Evolutionary conservation across 2,113 vertebrate genomes (phyloP), one percentile per base, ranked within the genome.

Genomic region (Catharus fuscescens): DNA sequence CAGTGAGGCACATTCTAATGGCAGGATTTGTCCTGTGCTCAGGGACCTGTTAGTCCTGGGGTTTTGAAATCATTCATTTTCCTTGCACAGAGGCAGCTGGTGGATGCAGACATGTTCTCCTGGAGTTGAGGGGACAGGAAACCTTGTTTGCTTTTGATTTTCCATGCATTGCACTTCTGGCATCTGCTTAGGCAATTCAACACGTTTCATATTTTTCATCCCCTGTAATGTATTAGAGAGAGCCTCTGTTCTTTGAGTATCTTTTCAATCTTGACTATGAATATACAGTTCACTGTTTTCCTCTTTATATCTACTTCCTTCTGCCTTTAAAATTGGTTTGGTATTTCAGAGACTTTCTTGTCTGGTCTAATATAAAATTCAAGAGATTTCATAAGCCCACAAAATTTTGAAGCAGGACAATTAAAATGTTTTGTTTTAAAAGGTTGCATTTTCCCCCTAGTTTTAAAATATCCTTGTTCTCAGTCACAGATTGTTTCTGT

Each of bases 121-220:
- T n/a, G 5, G 45, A 76, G 56, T n/a, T 2, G 10, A 88, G n/a
- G 52, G 71, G 36, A 89, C 44, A 76, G 36, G 69, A 86, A 76
- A 25, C 28, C 56, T 34, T 60, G 10, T 40, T 83, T 91, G 57
- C 72, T 82, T 92, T 92, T 88, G 54, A 57, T 87, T 77, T 92
- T 78, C 66, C 28, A 3, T 92, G 14, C n/a, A 10, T 92, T 80
- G 59, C 21, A 8, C 38, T 70, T 73, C 47, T 97, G 81, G 54
- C 77, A 74, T 78, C 60, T 83, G 90, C 92, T 56, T 26, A 66
- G 47, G 44, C 66, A 94, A 21, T 95, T 95, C 83, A 94, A 89
- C 48, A 60, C 69, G 42, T 82, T 82, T 52, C 29, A 2, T 78
- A 10, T 72, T 38, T 91, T 70, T 67, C 61, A 60, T 52, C 12